Base-by-base conservation (phyloP, 2,113 vertebrate species). In the Lipotes vexillifer region DNA sequence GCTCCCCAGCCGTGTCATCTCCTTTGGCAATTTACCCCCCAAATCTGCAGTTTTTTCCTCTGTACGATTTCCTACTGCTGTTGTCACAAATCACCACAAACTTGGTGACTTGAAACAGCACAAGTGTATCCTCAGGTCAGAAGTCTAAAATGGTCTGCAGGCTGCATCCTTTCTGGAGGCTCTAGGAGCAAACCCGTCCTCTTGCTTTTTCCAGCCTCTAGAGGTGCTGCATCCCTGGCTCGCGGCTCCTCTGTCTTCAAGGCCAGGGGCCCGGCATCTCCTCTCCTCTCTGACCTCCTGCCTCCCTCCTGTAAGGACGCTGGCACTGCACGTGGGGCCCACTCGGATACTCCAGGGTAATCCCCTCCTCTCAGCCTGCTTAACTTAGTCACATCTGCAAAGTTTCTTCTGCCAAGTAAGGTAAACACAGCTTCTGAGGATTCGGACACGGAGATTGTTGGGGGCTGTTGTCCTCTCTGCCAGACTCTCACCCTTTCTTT, bases 241-340 rank as follows among this genome's bases (percentile, higher is more conserved):
- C 8, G 41, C 1, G 2, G 68, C 25, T 25, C 10, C 41, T n/a
- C 31, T 25, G 11, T n/a, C 41, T 52, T 33, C 5, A 36, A 18
- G 31, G 41, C 74, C 33, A 6, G 41, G 2, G 25, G 65, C 23
- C 36, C 18, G 7, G 36, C 21, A 14, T 15, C 71, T 72, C 15
- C 11, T 44, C 11, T 41, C 29, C 29, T 20, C 18, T 52, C 65
- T 52, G 65, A 38, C 41, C 36, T 69, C 41, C 27, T n/a, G 14
- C 55, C 55, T 82, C 41, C 41, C 25, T 71, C 12, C 59, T 38
- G 5, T 20, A 38, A 27, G 14, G 49, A 68, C 63, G 17, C 27
- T 27, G n/a, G 12, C n/a, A n/a, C 3, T 41, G 33, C 18, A 14
- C 1, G 0, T 20, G 33, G n/a, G 75, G 14, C 20, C 23, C 1